A percentile compares a stretch with the other conserved stretches of the same genome.
These are phyloP conservation scores for Piprites chloris DNA, from an alignment of 2,113 vertebrate species.

Conservation along the genomic window DNA sequence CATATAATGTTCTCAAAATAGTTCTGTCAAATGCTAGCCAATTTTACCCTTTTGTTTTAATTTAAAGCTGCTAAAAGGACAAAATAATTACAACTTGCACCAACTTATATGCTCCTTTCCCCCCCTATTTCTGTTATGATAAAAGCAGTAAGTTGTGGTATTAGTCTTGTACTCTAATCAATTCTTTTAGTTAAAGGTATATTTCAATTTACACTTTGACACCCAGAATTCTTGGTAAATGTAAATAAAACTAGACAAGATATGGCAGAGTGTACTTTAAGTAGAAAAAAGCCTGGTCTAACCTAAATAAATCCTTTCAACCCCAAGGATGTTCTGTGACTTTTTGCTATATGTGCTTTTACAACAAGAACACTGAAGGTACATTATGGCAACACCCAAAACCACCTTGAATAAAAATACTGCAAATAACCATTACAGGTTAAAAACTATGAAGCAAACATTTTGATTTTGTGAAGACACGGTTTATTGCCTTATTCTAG, in stretches of 20 bases:
- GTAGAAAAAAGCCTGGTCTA: slow-evolving; percentile 49
- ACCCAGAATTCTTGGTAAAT: slow-evolving; percentile 60
- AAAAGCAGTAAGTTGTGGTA: slow-evolving; percentile 48
- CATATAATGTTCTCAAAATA: background rate
- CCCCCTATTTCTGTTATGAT: slow-evolving; percentile 22
- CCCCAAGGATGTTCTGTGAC: slow-evolving; percentile 38
- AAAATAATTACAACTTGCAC: slow-evolving; percentile 52
- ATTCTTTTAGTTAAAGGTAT: slow-evolving; percentile 58
- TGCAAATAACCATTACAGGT: slow-evolving; percentile 37
- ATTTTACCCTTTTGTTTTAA: background rate
- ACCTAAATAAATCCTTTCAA: slow-evolving; percentile 41
- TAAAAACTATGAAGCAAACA: slow-evolving; percentile 64
- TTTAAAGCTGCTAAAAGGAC: slow-evolving; percentile 45
- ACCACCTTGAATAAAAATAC: slow-evolving; percentile 55
- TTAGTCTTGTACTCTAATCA: slow-evolving; percentile 55
- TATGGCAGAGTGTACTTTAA: slow-evolving; percentile 38
- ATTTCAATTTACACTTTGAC: slow-evolving; percentile 63
- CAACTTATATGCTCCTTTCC: background rate
- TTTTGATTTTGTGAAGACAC: slow-evolving; percentile 62
- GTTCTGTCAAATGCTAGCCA: slow-evolving; percentile 31
- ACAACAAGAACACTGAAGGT: slow-evolving; percentile 72
- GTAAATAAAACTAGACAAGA: slow-evolving; percentile 60
- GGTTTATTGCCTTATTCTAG: slow-evolving; percentile 73
- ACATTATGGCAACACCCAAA: slow-evolving; percentile 70
- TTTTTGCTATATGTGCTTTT: slow-evolving; percentile 63